phyloP scores from a whole-genome alignment of 2,797 vertebrate genomes.

The Pteropus rufus region DNA sequence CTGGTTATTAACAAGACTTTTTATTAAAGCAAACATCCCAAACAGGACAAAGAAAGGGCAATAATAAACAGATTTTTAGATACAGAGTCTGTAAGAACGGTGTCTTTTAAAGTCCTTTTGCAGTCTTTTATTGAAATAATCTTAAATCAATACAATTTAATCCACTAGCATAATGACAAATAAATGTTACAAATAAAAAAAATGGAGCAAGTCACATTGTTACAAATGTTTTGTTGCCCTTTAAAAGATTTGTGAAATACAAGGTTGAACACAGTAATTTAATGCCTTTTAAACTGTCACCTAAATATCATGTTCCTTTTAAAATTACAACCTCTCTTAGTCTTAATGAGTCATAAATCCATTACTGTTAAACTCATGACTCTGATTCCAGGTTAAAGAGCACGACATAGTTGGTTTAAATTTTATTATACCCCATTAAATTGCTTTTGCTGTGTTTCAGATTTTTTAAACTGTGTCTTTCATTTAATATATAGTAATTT shows the following conservation, averaged over 20 bases:
- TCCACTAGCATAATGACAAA: neutral
- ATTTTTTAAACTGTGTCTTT: conserved; percentile 34
- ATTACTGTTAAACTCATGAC: conserved; percentile 17
- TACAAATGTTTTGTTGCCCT: conserved; percentile 35
- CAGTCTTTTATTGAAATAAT: conserved; percentile 28
- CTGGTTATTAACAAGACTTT: neutral
- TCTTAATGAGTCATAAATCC: conserved; percentile 64
- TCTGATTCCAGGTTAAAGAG: conserved; percentile 52
- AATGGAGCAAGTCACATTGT: neutral
- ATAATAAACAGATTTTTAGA: neutral
- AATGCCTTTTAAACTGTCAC: conserved; percentile 66
- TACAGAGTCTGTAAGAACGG: neutral
- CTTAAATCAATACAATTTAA: conserved; percentile 23
- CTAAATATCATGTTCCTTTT: conserved; percentile 62
- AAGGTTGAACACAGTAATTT: conserved; percentile 41
- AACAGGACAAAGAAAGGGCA: neutral
- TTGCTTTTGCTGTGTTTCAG: neutral
- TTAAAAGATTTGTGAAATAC: conserved; percentile 49
- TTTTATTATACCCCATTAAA: conserved; percentile 28
- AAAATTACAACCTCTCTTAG: conserved; percentile 55
- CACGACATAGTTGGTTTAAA: neutral
- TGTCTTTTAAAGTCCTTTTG: neutral
- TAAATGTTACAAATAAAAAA: conserved; percentile 49
- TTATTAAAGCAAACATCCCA: neutral
- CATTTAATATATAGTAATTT: conserved; percentile 24